phyloP scores from a whole-genome alignment of 2,797 vertebrate species.

The Poecilia picta region DNA sequence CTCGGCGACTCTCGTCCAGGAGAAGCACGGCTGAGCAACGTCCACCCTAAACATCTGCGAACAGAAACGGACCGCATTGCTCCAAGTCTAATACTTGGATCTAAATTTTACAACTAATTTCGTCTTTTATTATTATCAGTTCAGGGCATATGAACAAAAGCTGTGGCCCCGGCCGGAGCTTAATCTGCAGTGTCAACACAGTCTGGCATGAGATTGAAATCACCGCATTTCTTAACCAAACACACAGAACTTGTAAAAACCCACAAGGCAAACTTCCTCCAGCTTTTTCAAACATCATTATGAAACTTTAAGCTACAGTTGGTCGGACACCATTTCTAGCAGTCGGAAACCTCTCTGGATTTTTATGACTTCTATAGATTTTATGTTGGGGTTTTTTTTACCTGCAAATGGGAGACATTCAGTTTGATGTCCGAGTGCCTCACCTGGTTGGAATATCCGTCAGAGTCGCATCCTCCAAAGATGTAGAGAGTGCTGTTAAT shows the following conservation, averaged over 20 bases:
- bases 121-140: neutral
- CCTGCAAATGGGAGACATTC: neutral
- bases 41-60: constrained; percentile 90
- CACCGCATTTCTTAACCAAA: neutral
- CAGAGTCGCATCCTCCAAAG: constrained; percentile 90
- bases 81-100: neutral
- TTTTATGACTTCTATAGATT: too few species aligned
- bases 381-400: neutral
- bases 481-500: constrained; percentile 86
- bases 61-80: neutral
- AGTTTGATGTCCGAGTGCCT: neutral
- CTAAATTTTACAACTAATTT: neutral
- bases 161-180: neutral
- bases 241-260: neutral
- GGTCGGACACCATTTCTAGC: too few species aligned
- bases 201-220: constrained; percentile 6
- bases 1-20: constrained; percentile 85
- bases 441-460: constrained; percentile 90
- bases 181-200: constrained; percentile 15
- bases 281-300: neutral
- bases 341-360: too few species aligned
- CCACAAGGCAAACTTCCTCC: neutral
- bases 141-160: neutral
- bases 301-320: neutral
- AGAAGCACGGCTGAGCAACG: constrained; percentile 79